phyloP scores from a whole-genome alignment of 2,797 vertebrate genomes.

The Nasua narica region DNA sequence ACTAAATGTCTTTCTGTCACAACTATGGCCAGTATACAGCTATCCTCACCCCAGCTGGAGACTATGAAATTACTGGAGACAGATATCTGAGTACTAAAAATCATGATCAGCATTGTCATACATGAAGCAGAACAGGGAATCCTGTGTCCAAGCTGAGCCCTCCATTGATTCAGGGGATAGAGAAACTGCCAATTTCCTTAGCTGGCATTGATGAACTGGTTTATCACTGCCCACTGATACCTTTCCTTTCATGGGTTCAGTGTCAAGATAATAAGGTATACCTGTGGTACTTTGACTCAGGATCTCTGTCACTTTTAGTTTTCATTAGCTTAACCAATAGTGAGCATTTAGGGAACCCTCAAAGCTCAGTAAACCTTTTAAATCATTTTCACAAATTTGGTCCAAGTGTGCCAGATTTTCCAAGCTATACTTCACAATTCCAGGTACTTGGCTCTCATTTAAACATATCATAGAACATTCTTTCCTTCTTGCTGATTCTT shows the following conservation, averaged over 20 bases:
- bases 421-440: not conserved
- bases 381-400: not conserved
- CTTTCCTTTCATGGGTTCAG: not conserved
- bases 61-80: not conserved
- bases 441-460: not conserved
- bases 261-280: not conserved
- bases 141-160: not conserved
- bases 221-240: not conserved
- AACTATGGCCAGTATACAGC: not conserved
- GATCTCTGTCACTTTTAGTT: not conserved
- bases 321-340: not conserved
- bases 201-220: not conserved
- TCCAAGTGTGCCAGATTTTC: not conserved
- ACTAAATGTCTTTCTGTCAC: not conserved
- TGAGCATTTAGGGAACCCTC: not conserved
- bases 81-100: not conserved
- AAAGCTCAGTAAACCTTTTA: not conserved
- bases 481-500: not conserved
- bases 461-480: not conserved
- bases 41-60: not conserved
- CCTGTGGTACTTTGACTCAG: not conserved
- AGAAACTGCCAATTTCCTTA: not conserved
- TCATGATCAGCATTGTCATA: not conserved
- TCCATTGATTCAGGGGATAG: not conserved
- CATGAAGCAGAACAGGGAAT: not conserved